Evolutionary conservation across 1,140 invertebrate species (phyloP), one percentile per base, ranked within the genome.

Genomic region (Gryon sp.): DNA sequence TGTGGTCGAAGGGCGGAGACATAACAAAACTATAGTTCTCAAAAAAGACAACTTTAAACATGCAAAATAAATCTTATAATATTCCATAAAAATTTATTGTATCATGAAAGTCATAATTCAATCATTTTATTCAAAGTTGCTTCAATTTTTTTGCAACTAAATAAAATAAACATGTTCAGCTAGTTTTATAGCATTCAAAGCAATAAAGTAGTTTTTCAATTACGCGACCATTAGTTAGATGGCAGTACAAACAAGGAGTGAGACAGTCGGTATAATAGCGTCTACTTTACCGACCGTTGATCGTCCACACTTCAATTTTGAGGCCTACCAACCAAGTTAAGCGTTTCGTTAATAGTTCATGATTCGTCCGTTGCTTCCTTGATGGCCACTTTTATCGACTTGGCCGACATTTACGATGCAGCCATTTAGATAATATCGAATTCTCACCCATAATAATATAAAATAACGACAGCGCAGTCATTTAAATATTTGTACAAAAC

Each of bases 351-450:
- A 76, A 81, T 83, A 88, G 88, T 87, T 85, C 85, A 78, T 85
- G 84, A 81, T 83, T 88, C 63, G 79, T 80, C 86, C 83, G 86
- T 86, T 82, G 84, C 81, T 80, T 82, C 82, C 82, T 86, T 88
- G 85, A 87, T 85, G 76, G 81, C 82, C 84, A 84, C 83, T 85
- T 86, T 88, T 87, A 88, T 89, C 87, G 87, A 88, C 86, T 43
- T 45, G 9, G 46, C 26, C 38, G 38, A 63, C 43, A 52, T 72
- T 62, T 60, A 69, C 19, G 52, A 34, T 50, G 59, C 63, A 9
- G 3, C 50, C 63, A 70, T 57, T 74, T 74, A 73, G 68, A 78
- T 66, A 59, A 60, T 16, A 69, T 69, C 62, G 12, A 34, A 32
- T n/a, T n/a, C 30, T 22, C 40, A 12, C 63, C 16, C 34, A 43